Base-by-base conservation (phyloP, 2,888 invertebrate genomes). In the Physocephala rufipes region DNA sequence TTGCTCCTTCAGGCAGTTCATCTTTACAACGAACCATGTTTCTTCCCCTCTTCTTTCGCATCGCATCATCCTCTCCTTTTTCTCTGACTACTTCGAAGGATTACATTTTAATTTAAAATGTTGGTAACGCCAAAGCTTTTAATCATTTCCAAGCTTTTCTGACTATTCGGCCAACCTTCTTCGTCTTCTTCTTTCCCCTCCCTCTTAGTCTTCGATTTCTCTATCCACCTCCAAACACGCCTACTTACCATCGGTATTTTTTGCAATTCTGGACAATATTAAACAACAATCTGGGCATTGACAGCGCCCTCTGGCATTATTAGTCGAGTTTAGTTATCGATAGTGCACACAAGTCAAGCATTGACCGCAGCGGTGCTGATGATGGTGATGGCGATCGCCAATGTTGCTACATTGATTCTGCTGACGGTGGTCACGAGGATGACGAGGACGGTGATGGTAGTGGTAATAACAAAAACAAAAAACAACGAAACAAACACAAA, bases 31-130 rank as follows among this genome's bases (percentile, higher is more conserved):
- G 36, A 36, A 4, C 9, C 4, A 4, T 36, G 36, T 9, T 36
- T 4, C 36, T 36, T 4, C 36, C 9, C 9, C 36, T 36, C 36
- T 36, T 36, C 36, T 36, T 36, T 9, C 9, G 36, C 9, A 36
- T 4, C 9, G 36, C 36, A n/a, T n/a, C n/a, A n/a, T n/a, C n/a
- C n/a, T n/a, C n/a, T 36, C 5, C 36, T 9, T 36, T 9, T 36
- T 36, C 21, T 21, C 12, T 12, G 2, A 24, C 53, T 53, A 12
- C 53, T 49, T n/a, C 53, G 21, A n/a, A 24, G 63, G 64, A 53
- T 71, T 71, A 71, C 51, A 66, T 71, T 66, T 71, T 71, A 66
- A 71, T 71, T 71, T 71, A 71, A 58, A 65, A n/a, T 43, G 55
- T 26, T 43, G 66, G n/a, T 53, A 16, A 24, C 47, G 65, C 16